phyloP scores from a whole-genome alignment of 2,888 invertebrate species.

The Ariolimax columbianus region DNA sequence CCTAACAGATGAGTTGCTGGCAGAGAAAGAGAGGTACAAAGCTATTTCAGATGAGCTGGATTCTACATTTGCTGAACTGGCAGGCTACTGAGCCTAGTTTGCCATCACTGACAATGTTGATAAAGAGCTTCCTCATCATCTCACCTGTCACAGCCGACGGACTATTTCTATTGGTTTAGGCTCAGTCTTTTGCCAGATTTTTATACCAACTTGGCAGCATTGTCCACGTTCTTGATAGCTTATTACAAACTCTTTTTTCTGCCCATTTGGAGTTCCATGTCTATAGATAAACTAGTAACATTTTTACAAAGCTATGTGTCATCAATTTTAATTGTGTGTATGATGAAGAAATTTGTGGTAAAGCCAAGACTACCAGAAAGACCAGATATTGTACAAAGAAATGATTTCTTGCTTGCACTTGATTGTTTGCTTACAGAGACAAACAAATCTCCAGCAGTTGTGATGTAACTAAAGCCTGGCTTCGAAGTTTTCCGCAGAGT shows the following conservation, averaged over 20 bases:
- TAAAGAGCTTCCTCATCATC: conserved; percentile 52
- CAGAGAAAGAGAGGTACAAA: conserved; percentile 97
- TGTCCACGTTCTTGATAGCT: conserved; percentile 42
- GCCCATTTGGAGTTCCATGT: conserved; percentile 39
- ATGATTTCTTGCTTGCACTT: conserved; percentile 56
- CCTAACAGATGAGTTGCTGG: conserved; percentile 81
- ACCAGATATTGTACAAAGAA: conserved; percentile 40
- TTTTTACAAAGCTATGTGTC: conserved; percentile 15
- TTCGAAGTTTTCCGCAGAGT: conserved; percentile 12
- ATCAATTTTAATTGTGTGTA: conserved; percentile 50
- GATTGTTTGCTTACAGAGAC: conserved; percentile 57
- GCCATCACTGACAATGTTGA: conserved; percentile 14
- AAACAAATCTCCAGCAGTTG: conserved; percentile 35
- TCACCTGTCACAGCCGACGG: conserved; percentile 41
- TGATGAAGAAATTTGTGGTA: conserved; percentile 55
- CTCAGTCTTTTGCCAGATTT: conserved; percentile 47
- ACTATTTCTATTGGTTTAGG: conserved; percentile 43
- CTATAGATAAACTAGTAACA: conserved; percentile 12
- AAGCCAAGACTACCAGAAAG: conserved; percentile 35
- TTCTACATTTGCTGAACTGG: conserved; percentile 96
- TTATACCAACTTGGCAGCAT: conserved; percentile 41
- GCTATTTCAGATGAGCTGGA: conserved; percentile 98
- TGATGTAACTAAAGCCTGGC: conserved; percentile 7
- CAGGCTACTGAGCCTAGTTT: conserved; percentile 88
- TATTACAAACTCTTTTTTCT: conserved; percentile 39